Percentiles rank a stretch among this genome's conserved stretches.
These are phyloP conservation scores for Panagrolaimus sp. DNA, from an alignment of 1,140 invertebrate genomes.

Conservation along the genomic window DNA sequence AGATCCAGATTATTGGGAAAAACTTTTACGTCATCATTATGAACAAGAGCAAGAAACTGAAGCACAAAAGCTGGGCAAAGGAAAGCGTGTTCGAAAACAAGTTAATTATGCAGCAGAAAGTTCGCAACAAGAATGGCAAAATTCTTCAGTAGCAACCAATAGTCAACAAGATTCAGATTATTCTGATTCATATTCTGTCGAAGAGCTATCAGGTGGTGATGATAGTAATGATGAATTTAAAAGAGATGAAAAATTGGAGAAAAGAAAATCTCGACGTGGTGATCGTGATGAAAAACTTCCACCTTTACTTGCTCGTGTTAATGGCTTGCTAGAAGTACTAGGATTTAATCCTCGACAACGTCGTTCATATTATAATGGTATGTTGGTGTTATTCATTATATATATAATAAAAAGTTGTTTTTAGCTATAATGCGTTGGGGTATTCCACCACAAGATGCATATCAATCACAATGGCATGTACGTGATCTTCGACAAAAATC, in stretches of 20 bases:
- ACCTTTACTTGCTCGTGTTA: constrained; percentile 85
- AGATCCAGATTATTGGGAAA: constrained; percentile 99
- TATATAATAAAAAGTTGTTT: too few species aligned
- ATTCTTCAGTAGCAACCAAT: background rate
- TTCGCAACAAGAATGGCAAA: constrained; percentile 51
- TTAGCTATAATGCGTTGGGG: constrained; percentile 99
- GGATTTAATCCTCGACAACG: constrained; percentile 98
- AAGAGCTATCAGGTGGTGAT: background rate
- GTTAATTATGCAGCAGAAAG: constrained; percentile 61
- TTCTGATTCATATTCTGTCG: background rate
- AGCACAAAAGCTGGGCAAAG: constrained; percentile 72
- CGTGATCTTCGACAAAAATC: constrained; percentile 74
- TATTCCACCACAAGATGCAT: constrained; percentile 98
- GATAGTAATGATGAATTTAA: background rate
- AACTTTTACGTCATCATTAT: constrained; percentile 93
- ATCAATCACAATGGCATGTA: constrained; percentile 87
- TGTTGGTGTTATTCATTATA: too few species aligned
- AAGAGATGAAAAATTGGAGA: constrained; percentile 17
- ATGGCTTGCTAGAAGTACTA: constrained; percentile 94
- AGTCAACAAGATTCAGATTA: background rate
- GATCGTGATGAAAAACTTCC: constrained; percentile 93
- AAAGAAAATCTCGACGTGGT: constrained; percentile 69
- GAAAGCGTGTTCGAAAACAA: constrained; percentile 81
- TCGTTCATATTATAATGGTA: constrained; percentile 98
- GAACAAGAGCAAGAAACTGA: constrained; percentile 99